Base-by-base conservation (phyloP, 2,113 vertebrate genomes). In the Corydoras maculifer region DNA sequence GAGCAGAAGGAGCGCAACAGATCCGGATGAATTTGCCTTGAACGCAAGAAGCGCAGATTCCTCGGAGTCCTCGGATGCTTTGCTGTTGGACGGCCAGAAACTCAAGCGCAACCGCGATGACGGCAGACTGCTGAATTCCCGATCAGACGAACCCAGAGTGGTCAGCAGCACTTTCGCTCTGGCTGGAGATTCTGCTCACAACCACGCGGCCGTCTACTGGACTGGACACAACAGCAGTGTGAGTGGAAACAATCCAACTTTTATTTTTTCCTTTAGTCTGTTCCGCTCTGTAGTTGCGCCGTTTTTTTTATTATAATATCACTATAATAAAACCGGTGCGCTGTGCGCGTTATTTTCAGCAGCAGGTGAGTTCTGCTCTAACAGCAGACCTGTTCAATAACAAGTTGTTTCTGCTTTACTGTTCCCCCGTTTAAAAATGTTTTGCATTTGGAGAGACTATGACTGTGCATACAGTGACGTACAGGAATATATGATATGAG, bases 121-220 rank as follows among this genome's bases (percentile, higher is more conserved):
- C 15, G 87, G 76, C 70, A 92, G 88, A 90, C 84, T 84, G 62
- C 60, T 78, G 74, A 86, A 81, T 79, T 87, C 65, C 81, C 89
- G 79, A 9, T 78, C 86, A 32, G 93, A 94, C 54, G 94, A 95
- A 77, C 86, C 88, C 71, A 84, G 84, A 82, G 79, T 97, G 76
- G 83, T 78, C 84, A 92, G 93, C 88, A 95, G 89, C 79, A 95
- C 92, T 31, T 97, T 95, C 77, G 89, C 96, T 3, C 87, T 98
- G 78, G 89, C 90, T 0, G 95, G 95, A 65, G 96, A 98, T 80
- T 93, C 95, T 30, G 94, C 96, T 43, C 95, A 98, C 70, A 98
- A 98, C 86, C 96, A 98, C 84, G 96, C 95, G 72, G 95, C 96
- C 88, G 95, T 98, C 65, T 92, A 96, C 88, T 98, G 96, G 96